Percentiles rank a stretch among this genome's conserved stretches.
These are phyloP conservation scores for Pluvianellus socialis DNA, from an alignment of 2,113 vertebrate genomes.

Conservation along the genomic window DNA sequence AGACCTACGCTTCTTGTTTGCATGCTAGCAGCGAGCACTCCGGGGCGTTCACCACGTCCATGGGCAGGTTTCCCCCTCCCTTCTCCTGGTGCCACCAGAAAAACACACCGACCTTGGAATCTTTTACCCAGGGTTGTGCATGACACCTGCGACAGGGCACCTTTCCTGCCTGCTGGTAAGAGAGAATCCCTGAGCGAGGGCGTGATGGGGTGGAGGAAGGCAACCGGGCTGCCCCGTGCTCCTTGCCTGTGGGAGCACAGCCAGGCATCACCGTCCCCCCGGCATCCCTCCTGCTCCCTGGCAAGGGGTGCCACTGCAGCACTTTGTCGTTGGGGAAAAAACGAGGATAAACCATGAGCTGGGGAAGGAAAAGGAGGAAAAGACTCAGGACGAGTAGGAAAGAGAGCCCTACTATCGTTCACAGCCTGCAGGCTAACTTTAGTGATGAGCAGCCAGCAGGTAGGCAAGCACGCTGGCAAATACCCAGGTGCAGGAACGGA, in stretches of 20 bases:
- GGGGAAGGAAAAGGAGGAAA: neutral
- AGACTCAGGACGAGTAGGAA: neutral
- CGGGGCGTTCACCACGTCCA: fast-evolving
- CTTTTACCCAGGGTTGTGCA: neutral
- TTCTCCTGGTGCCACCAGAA: neutral
- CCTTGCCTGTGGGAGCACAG: neutral
- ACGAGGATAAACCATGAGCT: neutral
- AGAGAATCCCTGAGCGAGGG: fast-evolving
- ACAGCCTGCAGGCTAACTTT: neutral
- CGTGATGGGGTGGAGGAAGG: neutral
- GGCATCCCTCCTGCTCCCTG: neutral
- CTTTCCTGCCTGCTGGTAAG: neutral
- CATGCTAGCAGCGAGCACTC: fast-evolving
- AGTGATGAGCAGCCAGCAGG: neutral
- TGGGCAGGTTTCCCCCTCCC: neutral
- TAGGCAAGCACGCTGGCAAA: neutral
- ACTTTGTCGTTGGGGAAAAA: neutral
- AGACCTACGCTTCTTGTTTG: fast-evolving
- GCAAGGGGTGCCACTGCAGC: neutral
- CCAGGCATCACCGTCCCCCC: neutral
- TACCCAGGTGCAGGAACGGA: neutral
- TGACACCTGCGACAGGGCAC: neutral
- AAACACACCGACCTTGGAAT: neutral
- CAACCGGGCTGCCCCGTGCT: fast-evolving
- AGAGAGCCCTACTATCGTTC: neutral